Evolutionary conservation across 1,140 invertebrate genomes (phyloP).

Genomic region (Acyrthosiphon pisum): DNA sequence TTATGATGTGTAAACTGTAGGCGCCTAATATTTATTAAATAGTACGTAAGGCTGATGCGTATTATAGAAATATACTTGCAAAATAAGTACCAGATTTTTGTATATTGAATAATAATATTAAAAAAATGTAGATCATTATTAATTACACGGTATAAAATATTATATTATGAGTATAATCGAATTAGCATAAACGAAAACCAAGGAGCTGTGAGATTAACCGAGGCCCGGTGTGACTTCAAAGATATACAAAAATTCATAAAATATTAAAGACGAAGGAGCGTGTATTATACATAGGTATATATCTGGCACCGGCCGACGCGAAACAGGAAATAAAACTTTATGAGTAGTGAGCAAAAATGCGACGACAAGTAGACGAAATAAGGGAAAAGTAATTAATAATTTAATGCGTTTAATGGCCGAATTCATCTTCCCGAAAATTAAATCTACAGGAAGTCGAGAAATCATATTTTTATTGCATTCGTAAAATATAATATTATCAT

Average conservation of each 20-base stretch:
- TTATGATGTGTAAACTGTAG: neutral
- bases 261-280: neutral
- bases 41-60: no score
- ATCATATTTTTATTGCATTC: neutral
- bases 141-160: neutral
- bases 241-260: neutral
- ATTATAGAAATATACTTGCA: no score
- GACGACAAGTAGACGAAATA: neutral
- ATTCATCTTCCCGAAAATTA: slow-evolving; percentile 13
- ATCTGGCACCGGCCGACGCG: neutral
- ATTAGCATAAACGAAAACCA: neutral
- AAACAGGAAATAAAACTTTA: slow-evolving; percentile 3
- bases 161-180: neutral
- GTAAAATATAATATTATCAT: neutral
- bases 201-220: neutral
- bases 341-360: neutral
- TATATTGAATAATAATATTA: neutral
- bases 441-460: neutral
- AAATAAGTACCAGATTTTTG: neutral
- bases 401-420: neutral
- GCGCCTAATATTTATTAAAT: no score
- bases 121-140: neutral
- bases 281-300: neutral
- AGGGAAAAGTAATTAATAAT: slow-evolving; percentile 11
- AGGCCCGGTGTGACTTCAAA: neutral